phyloP scores from a whole-genome alignment of 2,797 vertebrate species.

The Podarcis lilfordi region DNA sequence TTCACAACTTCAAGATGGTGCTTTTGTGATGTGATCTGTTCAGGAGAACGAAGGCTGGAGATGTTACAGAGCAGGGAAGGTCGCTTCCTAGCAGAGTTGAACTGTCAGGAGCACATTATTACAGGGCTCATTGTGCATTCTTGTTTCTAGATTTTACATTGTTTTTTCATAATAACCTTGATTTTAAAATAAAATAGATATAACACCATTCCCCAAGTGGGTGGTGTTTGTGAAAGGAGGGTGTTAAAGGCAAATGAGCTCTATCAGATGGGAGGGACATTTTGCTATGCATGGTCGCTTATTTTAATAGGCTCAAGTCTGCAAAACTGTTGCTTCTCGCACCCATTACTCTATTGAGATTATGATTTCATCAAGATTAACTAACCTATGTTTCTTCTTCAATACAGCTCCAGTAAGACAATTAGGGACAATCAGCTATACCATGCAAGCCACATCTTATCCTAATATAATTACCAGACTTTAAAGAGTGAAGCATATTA shows the following conservation, averaged over 20 bases:
- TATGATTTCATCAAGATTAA: conserved; percentile 47
- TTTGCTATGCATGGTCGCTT: too few species aligned
- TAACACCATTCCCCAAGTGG: too few species aligned
- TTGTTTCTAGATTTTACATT: neutral
- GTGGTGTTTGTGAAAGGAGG: too few species aligned
- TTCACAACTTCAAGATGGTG: too few species aligned
- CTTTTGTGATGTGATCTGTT: too few species aligned
- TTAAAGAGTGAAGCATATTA: conserved; percentile 10
- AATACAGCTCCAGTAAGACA: conserved; percentile 24
- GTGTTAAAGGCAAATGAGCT: too few species aligned
- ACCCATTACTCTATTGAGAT: conserved; percentile 25
- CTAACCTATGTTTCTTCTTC: neutral
- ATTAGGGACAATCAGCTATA: conserved; percentile 5
- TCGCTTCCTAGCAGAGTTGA: neutral
- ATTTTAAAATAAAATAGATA: too few species aligned
- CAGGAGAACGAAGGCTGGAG: too few species aligned
- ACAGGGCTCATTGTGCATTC: neutral
- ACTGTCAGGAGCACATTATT: neutral
- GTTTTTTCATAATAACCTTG: too few species aligned
- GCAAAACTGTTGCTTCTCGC: conserved; percentile 45
- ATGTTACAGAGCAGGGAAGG: neutral
- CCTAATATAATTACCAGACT: conserved; percentile 3
- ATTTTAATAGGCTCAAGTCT: too few species aligned
- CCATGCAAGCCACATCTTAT: neutral
- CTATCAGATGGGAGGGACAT: too few species aligned